These are phyloP conservation scores for Elgaria multicarinata DNA, from an alignment of 2,113 vertebrate species.

Conservation along the genomic window DNA sequence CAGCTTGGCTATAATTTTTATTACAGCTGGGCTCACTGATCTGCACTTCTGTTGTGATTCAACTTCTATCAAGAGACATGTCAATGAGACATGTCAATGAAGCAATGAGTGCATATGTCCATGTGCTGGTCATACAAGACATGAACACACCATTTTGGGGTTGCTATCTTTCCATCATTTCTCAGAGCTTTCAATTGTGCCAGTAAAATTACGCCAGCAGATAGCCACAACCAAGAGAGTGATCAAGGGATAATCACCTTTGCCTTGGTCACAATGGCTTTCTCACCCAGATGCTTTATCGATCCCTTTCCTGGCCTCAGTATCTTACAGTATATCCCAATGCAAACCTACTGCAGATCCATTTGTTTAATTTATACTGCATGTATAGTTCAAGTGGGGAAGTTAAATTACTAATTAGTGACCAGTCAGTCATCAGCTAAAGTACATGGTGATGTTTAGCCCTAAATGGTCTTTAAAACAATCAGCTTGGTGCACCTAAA, in stretches of 20 bases:
- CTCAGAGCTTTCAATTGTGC: neutral
- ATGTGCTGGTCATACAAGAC: neutral
- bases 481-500: constrained; percentile 34
- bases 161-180: neutral
- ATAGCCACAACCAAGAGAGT: neutral
- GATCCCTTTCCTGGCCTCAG: neutral
- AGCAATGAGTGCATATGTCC: no score
- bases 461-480: constrained; percentile 39
- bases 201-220: neutral
- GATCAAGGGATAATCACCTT: neutral
- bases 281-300: neutral
- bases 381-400: neutral
- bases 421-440: constrained; percentile 18
- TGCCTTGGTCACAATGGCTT: constrained; percentile 7
- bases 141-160: neutral
- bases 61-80: neutral
- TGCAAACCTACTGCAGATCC: neutral
- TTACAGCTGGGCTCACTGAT: neutral
- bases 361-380: constrained; percentile 5
- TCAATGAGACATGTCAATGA: neutral
- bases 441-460: neutral
- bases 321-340: neutral
- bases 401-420: constrained; percentile 25
- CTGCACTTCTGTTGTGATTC: neutral
- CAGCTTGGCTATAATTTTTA: neutral